Evolutionary conservation across 2,113 vertebrate genomes (phyloP).

Genomic region (Tenebrosternarchus preto): DNA sequence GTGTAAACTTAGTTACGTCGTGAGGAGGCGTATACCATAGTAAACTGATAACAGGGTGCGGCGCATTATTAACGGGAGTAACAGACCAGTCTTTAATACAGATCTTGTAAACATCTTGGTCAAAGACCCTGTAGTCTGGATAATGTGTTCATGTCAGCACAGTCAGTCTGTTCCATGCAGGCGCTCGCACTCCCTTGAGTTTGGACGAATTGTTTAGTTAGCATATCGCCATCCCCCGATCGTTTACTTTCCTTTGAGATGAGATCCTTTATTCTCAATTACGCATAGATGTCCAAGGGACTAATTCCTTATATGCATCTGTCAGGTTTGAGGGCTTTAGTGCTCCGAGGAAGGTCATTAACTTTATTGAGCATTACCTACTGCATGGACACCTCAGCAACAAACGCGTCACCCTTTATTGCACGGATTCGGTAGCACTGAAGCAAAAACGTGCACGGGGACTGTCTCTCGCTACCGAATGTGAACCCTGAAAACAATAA

Average conservation of each 20-base stretch:
- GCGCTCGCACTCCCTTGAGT: background rate
- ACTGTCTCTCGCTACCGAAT: background rate
- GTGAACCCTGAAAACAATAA: conserved; percentile 9
- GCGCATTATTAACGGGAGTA: no score
- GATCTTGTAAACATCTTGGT: no score
- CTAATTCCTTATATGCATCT: conserved; percentile 4
- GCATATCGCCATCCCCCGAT: background rate
- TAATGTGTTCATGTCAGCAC: no score
- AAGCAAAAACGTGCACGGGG: background rate
- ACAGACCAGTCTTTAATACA: no score
- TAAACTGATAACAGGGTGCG: no score
- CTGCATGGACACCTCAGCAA: conserved; percentile 13
- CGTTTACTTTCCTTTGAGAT: background rate
- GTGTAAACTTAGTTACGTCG: no score
- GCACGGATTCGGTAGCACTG: background rate
- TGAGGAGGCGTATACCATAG: no score
- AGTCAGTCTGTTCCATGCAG: background rate
- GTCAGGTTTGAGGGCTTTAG: conserved; percentile 5
- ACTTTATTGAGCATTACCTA: conserved; percentile 13
- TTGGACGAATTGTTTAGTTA: background rate
- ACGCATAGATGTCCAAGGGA: background rate
- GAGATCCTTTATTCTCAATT: conserved; percentile 1
- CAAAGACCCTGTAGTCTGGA: no score
- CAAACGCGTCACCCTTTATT: conserved; percentile 1
- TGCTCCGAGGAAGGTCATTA: conserved; percentile 7